Evolutionary conservation across 2,888 invertebrate genomes (phyloP), one percentile per base, ranked within the genome.

Genomic region (Leptinotarsa rubiginosa): DNA sequence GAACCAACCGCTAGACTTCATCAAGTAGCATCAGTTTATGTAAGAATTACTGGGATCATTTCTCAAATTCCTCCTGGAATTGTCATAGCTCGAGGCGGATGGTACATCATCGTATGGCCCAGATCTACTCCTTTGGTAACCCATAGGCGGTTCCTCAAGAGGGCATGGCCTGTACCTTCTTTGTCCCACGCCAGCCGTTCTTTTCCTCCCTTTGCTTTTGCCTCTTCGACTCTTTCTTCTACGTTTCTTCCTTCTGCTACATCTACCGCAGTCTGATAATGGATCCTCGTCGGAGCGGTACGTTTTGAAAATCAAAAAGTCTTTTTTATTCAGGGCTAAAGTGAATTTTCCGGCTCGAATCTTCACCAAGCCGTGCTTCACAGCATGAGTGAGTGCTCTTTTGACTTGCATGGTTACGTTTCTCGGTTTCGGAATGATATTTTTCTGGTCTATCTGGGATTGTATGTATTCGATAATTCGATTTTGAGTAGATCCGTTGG

Each of bases 351-450:
- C 81, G 20, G 72, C 72, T 47, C 75, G 75, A 10, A 77, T 78
- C 68, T 75, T 81, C 10, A 82, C 76, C 68, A 81, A 62, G 12
- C 83, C 83, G n/a, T 78, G 78, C n/a, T 79, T 72, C 7, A 82
- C 65, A 2, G 82, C 84, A 59, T 84, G 82, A 47, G 80, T 78
- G n/a, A 84, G 31, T 13, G 83, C 84, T 50, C 76, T 80, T 52
- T 78, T 78, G 2, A 83, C 77, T 56, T 83, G 81, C 68, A 78
- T 73, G 10, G 81, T 78, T 3, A 83, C 65, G 68, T 83, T 82
- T 62, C 80, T 78, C 10, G 80, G 79, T 68, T 69, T 77, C 1
- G 74, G 77, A 31, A 47, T 72, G 47, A 70, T 69, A 22, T 77
- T 77, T 64, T 73, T 79, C 16, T 76, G 65, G 47, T 73, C 72